Conservation (phyloP, 2,797 vertebrate species). For the Labeo calbasu region DNA sequence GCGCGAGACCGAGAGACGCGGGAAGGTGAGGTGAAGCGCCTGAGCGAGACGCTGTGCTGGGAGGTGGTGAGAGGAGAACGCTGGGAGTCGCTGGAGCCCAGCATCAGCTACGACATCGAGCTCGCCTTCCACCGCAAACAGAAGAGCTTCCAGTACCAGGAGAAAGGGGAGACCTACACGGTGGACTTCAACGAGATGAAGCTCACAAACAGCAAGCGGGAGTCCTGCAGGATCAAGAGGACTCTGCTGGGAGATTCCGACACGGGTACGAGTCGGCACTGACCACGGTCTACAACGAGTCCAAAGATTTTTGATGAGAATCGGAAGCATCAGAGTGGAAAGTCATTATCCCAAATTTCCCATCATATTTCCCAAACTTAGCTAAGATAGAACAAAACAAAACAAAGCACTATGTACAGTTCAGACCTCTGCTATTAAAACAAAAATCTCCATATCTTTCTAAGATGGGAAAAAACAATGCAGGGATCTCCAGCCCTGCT, state of each 20-base stretch:
- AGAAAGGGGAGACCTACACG: conserved; percentile 50
- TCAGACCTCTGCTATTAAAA: too few species aligned
- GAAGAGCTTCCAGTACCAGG: conserved; percentile 31
- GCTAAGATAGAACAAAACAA: too few species aligned
- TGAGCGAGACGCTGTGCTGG: conserved; percentile 63
- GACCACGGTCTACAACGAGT: background rate
- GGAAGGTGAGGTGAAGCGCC: conserved; percentile 58
- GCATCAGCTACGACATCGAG: conserved; percentile 65
- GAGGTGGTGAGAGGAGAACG: conserved; percentile 45
- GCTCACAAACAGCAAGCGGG: conserved; percentile 51
- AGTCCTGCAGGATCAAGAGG: conserved; percentile 55
- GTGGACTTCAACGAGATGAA: conserved; percentile 59
- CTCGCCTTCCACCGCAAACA: conserved; percentile 51
- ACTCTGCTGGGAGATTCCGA: conserved; percentile 60
- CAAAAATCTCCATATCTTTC: too few species aligned
- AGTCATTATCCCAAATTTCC: background rate
- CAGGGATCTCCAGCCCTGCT: too few species aligned
- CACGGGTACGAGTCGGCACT: conserved; percentile 56
- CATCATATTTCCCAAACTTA: too few species aligned
- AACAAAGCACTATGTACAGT: too few species aligned
- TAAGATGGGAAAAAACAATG: too few species aligned
- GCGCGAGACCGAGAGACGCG: conserved; percentile 50
- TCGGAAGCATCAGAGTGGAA: background rate
- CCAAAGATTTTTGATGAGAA: background rate
- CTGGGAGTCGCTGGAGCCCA: conserved; percentile 48